Conservation (phyloP, 1,140 invertebrate species). For the Caenorhabditis latens region DNA sequence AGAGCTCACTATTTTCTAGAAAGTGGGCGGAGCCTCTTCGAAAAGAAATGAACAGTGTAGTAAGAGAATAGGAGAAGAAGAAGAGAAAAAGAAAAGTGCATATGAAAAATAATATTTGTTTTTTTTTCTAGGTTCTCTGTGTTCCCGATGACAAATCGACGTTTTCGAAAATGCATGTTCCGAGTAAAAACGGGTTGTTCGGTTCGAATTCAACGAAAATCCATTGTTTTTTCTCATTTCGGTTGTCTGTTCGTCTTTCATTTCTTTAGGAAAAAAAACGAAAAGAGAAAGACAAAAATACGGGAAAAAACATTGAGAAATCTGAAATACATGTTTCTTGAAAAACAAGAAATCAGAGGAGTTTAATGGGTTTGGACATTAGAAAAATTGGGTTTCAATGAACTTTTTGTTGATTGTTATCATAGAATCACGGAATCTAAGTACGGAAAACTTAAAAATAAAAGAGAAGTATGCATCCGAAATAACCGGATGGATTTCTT, state of each 20-base stretch:
- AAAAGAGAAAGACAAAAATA: neutral
- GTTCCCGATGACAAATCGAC: conserved; percentile 27
- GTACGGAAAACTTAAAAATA: neutral
- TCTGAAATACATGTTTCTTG: conserved; percentile 4
- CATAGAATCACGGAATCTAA: neutral
- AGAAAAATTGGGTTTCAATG: neutral
- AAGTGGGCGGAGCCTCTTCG: conserved; percentile 3
- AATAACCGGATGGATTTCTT: neutral
- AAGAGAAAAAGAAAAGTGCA: conserved; percentile 20
- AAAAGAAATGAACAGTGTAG: neutral
- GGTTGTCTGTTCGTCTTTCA: neutral
- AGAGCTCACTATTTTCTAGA: conserved; percentile 48
- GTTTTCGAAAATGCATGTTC: conserved; percentile 39
- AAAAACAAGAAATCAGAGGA: neutral
- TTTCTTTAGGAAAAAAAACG: neutral
- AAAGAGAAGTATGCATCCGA: neutral
- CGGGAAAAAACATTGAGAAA: neutral
- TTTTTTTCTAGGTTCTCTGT: neutral
- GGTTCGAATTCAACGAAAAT: conserved; percentile 14
- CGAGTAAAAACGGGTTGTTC: neutral
- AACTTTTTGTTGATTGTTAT: conserved; percentile 26
- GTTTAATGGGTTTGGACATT: neutral
- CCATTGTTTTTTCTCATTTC: conserved; percentile 49
- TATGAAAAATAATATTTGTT: conserved; percentile 29
- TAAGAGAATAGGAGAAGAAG: neutral